Evolutionary conservation across 2,888 invertebrate genomes (phyloP).

Genomic region (Xestia sexstrigata): DNA sequence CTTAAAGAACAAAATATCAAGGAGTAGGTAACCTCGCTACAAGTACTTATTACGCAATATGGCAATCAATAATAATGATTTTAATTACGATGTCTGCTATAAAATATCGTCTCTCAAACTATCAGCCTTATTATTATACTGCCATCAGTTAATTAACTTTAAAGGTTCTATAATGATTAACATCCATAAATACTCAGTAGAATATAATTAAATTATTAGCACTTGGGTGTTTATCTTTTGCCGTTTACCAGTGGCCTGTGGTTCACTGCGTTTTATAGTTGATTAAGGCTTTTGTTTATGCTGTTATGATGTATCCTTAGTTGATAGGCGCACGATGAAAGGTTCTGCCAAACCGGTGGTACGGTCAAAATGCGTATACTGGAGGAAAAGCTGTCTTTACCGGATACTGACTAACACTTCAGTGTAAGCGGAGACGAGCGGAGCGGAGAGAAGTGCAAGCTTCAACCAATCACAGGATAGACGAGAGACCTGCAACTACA

Average conservation of each 20-base stretch:
- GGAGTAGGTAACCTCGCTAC: not conserved
- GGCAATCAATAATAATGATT: conserved; percentile 24
- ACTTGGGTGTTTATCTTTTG: not conserved
- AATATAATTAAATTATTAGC: conserved; percentile 23
- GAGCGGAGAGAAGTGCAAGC: too few relatives aligned
- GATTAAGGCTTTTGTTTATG: not conserved
- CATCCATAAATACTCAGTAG: conserved; percentile 4
- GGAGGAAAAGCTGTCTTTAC: not conserved
- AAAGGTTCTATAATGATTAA: conserved; percentile 46
- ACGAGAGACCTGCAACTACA: too few relatives aligned
- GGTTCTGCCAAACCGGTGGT: not conserved
- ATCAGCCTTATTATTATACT: conserved; percentile 31
- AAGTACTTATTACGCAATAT: conserved; percentile 16
- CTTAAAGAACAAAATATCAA: conserved; percentile 14
- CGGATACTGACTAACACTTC: not conserved
- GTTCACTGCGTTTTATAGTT: not conserved
- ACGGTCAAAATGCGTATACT: not conserved
- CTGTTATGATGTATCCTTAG: not conserved
- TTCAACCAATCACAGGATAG: too few relatives aligned
- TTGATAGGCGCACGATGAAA: not conserved
- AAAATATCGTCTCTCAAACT: conserved; percentile 26
- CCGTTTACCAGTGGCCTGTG: not conserved
- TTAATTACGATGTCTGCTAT: conserved; percentile 13
- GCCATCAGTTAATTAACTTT: conserved; percentile 30
- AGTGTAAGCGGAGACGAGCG: not conserved